Conservation (phyloP, 2,113 vertebrate genomes). For the Bostrychus sinensis region DNA sequence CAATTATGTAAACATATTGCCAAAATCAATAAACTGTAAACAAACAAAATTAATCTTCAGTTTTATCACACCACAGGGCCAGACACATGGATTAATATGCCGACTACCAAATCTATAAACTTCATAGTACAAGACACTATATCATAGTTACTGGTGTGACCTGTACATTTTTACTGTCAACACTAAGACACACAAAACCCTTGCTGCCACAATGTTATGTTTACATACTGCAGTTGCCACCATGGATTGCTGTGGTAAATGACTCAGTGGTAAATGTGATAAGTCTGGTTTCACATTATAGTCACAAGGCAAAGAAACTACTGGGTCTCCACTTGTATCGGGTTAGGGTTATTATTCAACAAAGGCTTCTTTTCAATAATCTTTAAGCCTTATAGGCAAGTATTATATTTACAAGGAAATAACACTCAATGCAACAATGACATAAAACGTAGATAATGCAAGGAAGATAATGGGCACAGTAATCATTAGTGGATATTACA, state of each 20-base stretch:
- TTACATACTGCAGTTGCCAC: neutral
- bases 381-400: conserved; percentile 14
- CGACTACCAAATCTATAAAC: conserved; percentile 5
- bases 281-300: conserved; percentile 13
- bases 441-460: too few species aligned
- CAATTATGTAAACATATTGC: conserved; percentile 19
- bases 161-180: conserved; percentile 3
- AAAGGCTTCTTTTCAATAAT: conserved; percentile 16
- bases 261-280: neutral
- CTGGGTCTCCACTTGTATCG: conserved; percentile 3
- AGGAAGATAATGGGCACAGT: too few species aligned
- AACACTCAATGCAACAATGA: neutral
- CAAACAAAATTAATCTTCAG: conserved; percentile 1
- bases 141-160: conserved; percentile 8
- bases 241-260: neutral
- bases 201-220: neutral
- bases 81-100: neutral
- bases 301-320: neutral
- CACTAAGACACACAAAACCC: conserved; percentile 10
- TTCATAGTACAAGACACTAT: neutral
- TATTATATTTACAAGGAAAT: conserved; percentile 10
- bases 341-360: too few species aligned
- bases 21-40: conserved; percentile 24
- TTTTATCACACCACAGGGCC: neutral
- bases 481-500: too few species aligned